These are phyloP conservation scores for Muricea muricata DNA, from an alignment of 92 coral and sea anemone genomes.

Conservation along the genomic window DNA sequence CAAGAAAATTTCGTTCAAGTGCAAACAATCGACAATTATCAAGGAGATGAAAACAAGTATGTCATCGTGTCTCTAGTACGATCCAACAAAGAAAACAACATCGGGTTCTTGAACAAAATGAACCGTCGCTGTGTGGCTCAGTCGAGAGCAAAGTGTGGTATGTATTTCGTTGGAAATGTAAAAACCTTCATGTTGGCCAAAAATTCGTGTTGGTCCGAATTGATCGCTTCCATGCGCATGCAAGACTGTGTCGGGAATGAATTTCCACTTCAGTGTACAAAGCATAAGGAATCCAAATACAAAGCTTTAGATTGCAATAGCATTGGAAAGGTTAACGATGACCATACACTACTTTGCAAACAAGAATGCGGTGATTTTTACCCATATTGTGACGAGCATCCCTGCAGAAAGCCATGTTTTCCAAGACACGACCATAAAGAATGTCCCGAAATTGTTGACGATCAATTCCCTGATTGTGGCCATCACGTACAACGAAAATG, in stretches of 20 bases:
- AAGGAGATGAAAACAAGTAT: background rate
- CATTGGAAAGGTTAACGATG: background rate
- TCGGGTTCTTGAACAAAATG: background rate
- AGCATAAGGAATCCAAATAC: constrained; percentile 11
- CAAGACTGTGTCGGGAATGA: constrained; percentile 30
- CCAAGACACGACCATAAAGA: constrained; percentile 5
- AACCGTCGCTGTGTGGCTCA: constrained; percentile 2
- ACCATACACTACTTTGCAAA: constrained; percentile 1
- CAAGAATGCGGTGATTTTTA: constrained; percentile 14
- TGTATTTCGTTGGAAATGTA: background rate
- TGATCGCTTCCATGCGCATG: background rate
- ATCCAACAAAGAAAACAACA: background rate
- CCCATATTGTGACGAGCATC: constrained; percentile 6
- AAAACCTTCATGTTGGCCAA: background rate
- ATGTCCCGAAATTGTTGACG: constrained; percentile 3
- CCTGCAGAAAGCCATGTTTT: constrained; percentile 18
- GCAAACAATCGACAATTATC: constrained; percentile 25
- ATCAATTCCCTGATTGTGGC: background rate
- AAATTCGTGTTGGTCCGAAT: background rate
- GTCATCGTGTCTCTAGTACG: background rate
- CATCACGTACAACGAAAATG: background rate
- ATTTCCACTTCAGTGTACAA: constrained; percentile 19
- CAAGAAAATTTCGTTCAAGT: constrained; percentile 23
- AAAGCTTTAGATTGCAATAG: background rate
- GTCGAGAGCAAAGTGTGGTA: constrained; percentile 8